Percentiles rank a stretch among this genome's conserved stretches.
Conservation (phyloP, 2,797 vertebrate species). For the Cetoscarus ocellatus region DNA sequence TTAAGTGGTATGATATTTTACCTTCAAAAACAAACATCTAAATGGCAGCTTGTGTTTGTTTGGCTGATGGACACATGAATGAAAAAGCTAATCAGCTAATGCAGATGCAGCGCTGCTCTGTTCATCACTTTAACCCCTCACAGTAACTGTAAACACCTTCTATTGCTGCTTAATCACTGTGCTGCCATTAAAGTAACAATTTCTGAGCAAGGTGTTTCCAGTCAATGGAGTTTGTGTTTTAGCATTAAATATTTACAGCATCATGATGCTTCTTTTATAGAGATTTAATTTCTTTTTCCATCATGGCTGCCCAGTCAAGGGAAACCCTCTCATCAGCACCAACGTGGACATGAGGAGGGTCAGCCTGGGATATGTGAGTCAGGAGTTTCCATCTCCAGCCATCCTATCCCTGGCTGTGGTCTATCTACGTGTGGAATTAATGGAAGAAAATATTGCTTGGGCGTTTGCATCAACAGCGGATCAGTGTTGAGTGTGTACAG, state of each 20-base stretch:
- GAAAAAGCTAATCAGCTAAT: neutral
- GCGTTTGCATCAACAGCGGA: conserved; percentile 29
- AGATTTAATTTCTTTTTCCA: conserved; percentile 29
- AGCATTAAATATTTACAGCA: conserved; percentile 47
- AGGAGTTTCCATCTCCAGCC: conserved; percentile 69
- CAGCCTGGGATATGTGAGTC: conserved; percentile 15
- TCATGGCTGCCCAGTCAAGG: conserved; percentile 12
- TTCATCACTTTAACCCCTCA: neutral
- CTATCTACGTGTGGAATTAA: conserved; percentile 61
- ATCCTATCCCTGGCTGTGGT: conserved; percentile 56
- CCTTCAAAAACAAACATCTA: too few relatives aligned
- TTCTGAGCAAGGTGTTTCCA: conserved; percentile 4
- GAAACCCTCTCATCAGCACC: conserved; percentile 38
- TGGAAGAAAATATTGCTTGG: conserved; percentile 36
- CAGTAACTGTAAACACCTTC: conserved; percentile 9
- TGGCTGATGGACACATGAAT: neutral
- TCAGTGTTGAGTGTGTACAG: conserved; percentile 27
- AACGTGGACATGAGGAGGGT: conserved; percentile 11
- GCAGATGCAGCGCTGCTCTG: neutral
- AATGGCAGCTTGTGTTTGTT: neutral
- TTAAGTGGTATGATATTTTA: too few relatives aligned
- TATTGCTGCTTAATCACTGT: neutral
- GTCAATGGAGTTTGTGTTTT: conserved; percentile 10
- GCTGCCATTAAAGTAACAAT: neutral
- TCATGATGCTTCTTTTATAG: neutral